Conservation (phyloP, 92 coral and sea anemone species). For the Plumapathes pennacea region DNA sequence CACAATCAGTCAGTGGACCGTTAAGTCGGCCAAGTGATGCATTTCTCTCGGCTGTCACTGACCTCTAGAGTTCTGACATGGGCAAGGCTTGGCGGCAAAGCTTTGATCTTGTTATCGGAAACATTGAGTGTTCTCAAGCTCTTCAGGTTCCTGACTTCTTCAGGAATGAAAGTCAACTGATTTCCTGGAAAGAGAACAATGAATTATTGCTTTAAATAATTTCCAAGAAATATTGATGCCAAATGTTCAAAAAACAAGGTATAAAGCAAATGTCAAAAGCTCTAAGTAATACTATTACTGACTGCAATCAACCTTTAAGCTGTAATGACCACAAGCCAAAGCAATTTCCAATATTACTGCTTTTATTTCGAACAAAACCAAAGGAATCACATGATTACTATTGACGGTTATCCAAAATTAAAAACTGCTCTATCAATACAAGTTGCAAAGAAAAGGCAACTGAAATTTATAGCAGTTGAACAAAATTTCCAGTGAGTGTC, state of each 20-base stretch:
- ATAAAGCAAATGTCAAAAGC: not conserved
- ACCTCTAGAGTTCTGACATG: slow-evolving; percentile 88
- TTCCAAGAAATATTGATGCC: too few relatives aligned
- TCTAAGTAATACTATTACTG: not conserved
- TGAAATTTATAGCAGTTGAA: not conserved
- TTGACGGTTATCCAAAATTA: too few relatives aligned
- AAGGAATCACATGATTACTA: too few relatives aligned
- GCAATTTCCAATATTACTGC: too few relatives aligned
- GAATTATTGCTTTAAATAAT: too few relatives aligned
- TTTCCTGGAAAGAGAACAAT: slow-evolving; percentile 50
- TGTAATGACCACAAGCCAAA: not conserved
- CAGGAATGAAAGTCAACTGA: slow-evolving; percentile 71
- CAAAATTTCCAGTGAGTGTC: not conserved
- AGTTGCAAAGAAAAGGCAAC: too few relatives aligned
- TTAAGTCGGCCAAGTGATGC: too few relatives aligned
- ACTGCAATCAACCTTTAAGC: not conserved
- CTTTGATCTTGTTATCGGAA: slow-evolving; percentile 68
- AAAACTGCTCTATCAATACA: too few relatives aligned
- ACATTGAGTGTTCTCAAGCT: slow-evolving; percentile 78
- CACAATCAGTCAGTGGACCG: too few relatives aligned
- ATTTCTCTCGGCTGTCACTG: too few relatives aligned
- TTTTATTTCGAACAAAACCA: too few relatives aligned
- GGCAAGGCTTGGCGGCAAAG: slow-evolving; percentile 75
- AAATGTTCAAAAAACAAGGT: too few relatives aligned
- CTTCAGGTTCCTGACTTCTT: slow-evolving; percentile 81